These are phyloP conservation scores for Yponomeuta malinellus DNA, from an alignment of 2,888 invertebrate genomes.

Conservation along the genomic window DNA sequence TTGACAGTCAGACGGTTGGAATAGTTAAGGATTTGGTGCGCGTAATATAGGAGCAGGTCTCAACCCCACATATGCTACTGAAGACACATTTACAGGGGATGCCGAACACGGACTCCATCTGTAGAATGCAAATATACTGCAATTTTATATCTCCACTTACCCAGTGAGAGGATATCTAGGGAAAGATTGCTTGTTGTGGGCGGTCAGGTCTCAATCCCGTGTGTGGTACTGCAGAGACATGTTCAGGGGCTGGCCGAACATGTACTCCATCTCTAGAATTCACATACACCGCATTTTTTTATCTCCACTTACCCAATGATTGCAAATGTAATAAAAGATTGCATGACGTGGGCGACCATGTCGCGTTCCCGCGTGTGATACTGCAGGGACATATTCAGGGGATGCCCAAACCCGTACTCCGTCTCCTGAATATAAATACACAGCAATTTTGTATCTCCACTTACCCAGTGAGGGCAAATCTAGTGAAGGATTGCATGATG, in stretches of 20 bases:
- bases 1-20: too few relatives aligned
- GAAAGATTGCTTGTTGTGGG: slow-evolving; percentile 94
- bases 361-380: slow-evolving; percentile 91
- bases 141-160: slow-evolving; percentile 75
- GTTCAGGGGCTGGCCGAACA: slow-evolving; percentile 96
- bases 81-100: slow-evolving; percentile 85
- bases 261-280: slow-evolving; percentile 90
- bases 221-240: slow-evolving; percentile 78
- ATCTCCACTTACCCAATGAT: slow-evolving; percentile 82
- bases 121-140: slow-evolving; percentile 40
- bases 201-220: slow-evolving; percentile 77
- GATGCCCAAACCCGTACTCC: slow-evolving; percentile 97
- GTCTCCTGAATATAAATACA: slow-evolving; percentile 77
- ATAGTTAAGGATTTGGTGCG: too few relatives aligned
- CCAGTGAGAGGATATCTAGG: slow-evolving; percentile 95
- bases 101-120: slow-evolving; percentile 99
- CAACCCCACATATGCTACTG: too few relatives aligned
- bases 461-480: slow-evolving; percentile 89
- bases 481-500: slow-evolving; percentile 94
- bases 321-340: slow-evolving; percentile 87
- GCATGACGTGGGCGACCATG: slow-evolving; percentile 93
- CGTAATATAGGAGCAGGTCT: too few relatives aligned
- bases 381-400: slow-evolving; percentile 89
- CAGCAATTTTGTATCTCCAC: slow-evolving; percentile 32
- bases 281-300: too few relatives aligned